Evolutionary conservation across 2,888 invertebrate species (phyloP).

Genomic region (Crematogaster levior): DNA sequence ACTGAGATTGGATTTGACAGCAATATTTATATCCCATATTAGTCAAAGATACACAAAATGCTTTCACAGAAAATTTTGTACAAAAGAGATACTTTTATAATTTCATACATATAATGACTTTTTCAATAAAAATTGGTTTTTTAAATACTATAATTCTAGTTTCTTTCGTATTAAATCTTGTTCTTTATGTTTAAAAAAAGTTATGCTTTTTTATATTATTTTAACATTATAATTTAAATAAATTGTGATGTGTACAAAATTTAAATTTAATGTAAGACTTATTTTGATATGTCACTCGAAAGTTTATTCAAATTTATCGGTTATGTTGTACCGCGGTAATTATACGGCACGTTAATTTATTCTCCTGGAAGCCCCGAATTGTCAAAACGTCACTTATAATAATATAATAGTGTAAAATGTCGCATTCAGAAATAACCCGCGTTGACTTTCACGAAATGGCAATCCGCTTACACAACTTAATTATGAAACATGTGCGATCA

Average conservation of each 20-base stretch:
- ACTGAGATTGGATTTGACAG: constrained; percentile 24
- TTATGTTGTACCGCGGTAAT: background rate
- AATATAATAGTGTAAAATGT: constrained; percentile 18
- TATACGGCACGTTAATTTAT: constrained; percentile 27
- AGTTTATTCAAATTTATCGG: background rate
- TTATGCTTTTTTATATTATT: background rate
- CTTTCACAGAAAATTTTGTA: background rate
- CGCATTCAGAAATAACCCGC: background rate
- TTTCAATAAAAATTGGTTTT: background rate
- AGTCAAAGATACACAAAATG: background rate
- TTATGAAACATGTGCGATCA: constrained; percentile 46
- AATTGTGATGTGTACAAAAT: background rate
- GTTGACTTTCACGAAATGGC: constrained; percentile 35
- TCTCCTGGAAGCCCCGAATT: background rate
- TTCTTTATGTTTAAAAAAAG: background rate
- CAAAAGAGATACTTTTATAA: background rate
- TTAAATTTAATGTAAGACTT: background rate
- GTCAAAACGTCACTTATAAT: constrained; percentile 38
- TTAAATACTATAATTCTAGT: background rate
- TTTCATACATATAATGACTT: background rate
- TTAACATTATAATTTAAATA: background rate
- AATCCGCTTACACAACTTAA: constrained; percentile 55
- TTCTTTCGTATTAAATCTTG: background rate
- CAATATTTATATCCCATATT: constrained; percentile 17
- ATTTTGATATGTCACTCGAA: background rate